These are phyloP conservation scores for Hypotaenidia philippensis DNA, from an alignment of 2,797 vertebrate genomes.

Conservation along the genomic window DNA sequence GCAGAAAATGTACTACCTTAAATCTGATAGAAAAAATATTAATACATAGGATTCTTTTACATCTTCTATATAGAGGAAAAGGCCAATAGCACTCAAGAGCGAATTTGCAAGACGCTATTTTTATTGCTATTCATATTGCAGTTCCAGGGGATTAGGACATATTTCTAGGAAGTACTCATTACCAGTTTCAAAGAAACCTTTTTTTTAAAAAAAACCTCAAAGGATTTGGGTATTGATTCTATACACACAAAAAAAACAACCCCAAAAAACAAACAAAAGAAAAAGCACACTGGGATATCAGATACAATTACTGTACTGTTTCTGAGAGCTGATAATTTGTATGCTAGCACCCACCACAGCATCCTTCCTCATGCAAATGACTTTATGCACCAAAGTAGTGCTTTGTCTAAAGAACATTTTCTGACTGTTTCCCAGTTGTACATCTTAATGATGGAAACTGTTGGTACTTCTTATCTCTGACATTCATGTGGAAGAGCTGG, in stretches of 20 bases:
- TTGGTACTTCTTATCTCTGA: not conserved
- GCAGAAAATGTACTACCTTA: slow-evolving; percentile 29
- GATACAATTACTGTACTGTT: not conserved
- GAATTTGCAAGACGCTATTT: slow-evolving; percentile 32
- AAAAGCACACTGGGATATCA: not conserved
- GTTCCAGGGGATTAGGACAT: not conserved
- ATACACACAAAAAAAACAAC: not conserved
- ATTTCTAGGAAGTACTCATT: slow-evolving; percentile 57
- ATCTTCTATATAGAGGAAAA: not conserved
- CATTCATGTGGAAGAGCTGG: not conserved
- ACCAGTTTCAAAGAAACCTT: slow-evolving; percentile 2
- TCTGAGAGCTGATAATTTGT: not conserved
- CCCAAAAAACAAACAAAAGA: not conserved
- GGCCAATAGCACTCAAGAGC: not conserved
- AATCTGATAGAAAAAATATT: slow-evolving; percentile 26
- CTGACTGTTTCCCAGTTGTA: not conserved
- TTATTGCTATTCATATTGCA: slow-evolving; percentile 18
- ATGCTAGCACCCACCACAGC: not conserved
- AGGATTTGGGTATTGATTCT: not conserved
- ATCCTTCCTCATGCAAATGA: not conserved
- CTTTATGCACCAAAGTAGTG: not conserved
- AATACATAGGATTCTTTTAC: slow-evolving; percentile 19
- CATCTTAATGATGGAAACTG: not conserved
- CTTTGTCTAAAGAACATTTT: not conserved
- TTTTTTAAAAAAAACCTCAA: not conserved